Conservation (phyloP, 37 sponge, comb jelly and placozoan species). For the Spongia lamella region DNA sequence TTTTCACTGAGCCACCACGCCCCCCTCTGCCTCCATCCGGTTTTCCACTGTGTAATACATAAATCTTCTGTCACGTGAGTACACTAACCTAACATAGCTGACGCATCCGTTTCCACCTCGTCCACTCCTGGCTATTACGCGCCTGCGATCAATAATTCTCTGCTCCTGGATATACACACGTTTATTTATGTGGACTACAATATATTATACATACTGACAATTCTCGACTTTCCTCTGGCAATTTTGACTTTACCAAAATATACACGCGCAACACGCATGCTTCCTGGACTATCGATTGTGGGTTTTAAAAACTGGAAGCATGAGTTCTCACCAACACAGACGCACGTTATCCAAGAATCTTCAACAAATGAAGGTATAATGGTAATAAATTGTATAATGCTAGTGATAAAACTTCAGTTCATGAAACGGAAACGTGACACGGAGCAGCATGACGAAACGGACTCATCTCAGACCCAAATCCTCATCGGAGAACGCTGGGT, state of each 20-base stretch:
- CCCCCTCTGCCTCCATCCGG: slow-evolving; percentile 93
- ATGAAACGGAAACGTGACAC: slow-evolving; percentile 50
- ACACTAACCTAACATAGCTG: slow-evolving; percentile 63
- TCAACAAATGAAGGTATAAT: slow-evolving; percentile 68
- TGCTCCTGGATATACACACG: slow-evolving; percentile 33
- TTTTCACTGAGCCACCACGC: slow-evolving; percentile 62
- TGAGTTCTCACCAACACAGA: slow-evolving; percentile 9
- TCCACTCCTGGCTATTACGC: slow-evolving; percentile 64
- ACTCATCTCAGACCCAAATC: slow-evolving; percentile 16
- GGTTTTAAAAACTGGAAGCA: no score
- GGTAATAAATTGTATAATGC: neutral
- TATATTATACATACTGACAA: no score
- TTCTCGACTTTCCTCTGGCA: no score
- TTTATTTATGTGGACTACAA: no score
- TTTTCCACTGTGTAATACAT: no score
- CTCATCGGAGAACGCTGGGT: slow-evolving; percentile 69
- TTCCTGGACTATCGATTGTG: no score
- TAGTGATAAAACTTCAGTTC: slow-evolving; percentile 46
- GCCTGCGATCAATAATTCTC: slow-evolving; percentile 78
- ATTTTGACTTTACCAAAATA: no score
- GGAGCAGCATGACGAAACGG: slow-evolving; percentile 10
- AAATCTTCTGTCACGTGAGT: neutral
- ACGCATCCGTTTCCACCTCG: slow-evolving; percentile 79
- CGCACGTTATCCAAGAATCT: slow-evolving; percentile 64
- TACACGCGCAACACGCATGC: no score